Evolutionary conservation across 2,113 vertebrate species (phyloP), one percentile per base, ranked within the genome.

Genomic region (Rhineura floridana): DNA sequence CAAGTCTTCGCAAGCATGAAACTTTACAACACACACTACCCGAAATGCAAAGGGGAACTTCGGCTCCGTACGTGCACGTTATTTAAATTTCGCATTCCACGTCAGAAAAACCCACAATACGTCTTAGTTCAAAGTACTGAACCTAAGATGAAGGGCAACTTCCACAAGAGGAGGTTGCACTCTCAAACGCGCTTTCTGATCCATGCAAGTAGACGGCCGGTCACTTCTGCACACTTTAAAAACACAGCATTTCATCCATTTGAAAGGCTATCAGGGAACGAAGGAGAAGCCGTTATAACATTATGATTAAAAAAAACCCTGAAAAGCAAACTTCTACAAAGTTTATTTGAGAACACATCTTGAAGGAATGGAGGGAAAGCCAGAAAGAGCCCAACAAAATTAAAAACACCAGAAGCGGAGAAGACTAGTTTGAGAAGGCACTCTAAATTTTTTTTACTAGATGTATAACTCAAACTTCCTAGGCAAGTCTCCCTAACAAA

Each of bases 1-100:
- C 89, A 94, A 83, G 89, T 90, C 90, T 87, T 77, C 67, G 23
- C 44, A 21, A 55, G 36, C 80, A 50, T 62, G 8, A 82, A 88
- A 23, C 72, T 62, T 83, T 33, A 67, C 52, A 48, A 72, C 48
- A 21, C n/a, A 50, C 19, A 23, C 17, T 77, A 62, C 17, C 52
- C 19, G 17, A 78, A 78, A 46, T 5, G 33, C 52, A 48, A 30
- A 8, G 25, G 52, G 23, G 25, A 55, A 6, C 21, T 23, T 81
- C 84, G 39, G 52, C 15, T 30, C 30, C 25, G 67, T 4, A 39
- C 28, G 83, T 4, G 28, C n/a, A 25, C 28, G 1, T 36, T 33
- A 9, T 17, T 76, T 30, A 12, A 77, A 46, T 15, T 55, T 81
- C 48, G 6, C 79, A 21, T 86, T 86, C 73, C 80, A 36, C 5